Evolutionary conservation across 2,888 invertebrate genomes (phyloP).

Genomic region (Polia nebulosa): DNA sequence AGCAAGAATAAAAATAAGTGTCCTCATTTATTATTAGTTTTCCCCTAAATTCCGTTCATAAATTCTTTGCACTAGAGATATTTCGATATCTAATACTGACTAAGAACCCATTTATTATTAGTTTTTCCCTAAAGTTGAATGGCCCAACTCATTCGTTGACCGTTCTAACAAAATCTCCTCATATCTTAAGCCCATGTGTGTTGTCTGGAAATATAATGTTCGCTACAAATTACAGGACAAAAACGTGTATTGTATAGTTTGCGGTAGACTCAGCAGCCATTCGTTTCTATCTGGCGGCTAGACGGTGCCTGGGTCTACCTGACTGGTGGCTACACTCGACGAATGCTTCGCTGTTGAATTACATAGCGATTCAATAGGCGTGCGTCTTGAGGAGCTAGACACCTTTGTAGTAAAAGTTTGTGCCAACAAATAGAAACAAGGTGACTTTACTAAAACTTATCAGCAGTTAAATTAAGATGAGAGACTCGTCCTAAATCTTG

Average conservation of each 20-base stretch:
- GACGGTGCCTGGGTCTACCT: background rate
- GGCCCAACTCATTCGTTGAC: slow-evolving; percentile 8
- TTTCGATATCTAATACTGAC: background rate
- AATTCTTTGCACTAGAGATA: background rate
- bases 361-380: slow-evolving; percentile 18
- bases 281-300: slow-evolving; percentile 18
- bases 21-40: too few species aligned
- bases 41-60: too few species aligned
- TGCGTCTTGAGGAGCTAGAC: background rate
- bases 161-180: slow-evolving; percentile 3
- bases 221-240: slow-evolving; percentile 28
- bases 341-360: slow-evolving; percentile 8
- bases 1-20: background rate
- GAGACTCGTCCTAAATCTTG: background rate
- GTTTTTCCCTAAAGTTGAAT: background rate
- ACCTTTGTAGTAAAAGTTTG: background rate
- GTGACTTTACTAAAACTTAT: background rate
- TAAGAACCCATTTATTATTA: slow-evolving; percentile 2
- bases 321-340: background rate
- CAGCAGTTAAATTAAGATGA: background rate
- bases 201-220: slow-evolving; percentile 17
- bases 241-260: slow-evolving; percentile 12
- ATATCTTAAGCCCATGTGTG: slow-evolving; percentile 11
- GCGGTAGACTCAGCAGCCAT: slow-evolving; percentile 11
- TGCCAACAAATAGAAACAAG: too few species aligned